Percentiles rank a stretch among this genome's conserved stretches.
Conservation (phyloP, 2,113 vertebrate genomes). For the Chrysemys picta region DNA sequence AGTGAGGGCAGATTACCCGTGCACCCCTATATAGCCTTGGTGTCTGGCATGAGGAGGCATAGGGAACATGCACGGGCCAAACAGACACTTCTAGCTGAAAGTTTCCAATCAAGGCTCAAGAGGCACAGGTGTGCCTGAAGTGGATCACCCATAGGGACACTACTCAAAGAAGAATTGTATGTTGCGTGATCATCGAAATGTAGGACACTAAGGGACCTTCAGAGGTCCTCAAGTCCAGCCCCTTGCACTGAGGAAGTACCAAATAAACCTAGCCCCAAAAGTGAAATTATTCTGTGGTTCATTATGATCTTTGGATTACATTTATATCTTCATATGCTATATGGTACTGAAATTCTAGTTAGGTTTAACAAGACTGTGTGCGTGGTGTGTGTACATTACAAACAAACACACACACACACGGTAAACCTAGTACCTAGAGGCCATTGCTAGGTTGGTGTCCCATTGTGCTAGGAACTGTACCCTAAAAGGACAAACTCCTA, state of each 20-base stretch:
- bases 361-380: background rate
- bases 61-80: background rate
- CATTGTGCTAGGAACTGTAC: background rate
- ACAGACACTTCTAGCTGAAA: background rate
- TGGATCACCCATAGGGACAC: background rate
- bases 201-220: background rate
- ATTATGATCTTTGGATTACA: background rate
- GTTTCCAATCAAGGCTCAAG: background rate
- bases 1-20: background rate
- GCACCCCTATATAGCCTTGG: background rate
- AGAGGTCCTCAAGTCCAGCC: background rate
- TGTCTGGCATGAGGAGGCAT: background rate
- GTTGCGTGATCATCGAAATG: background rate
- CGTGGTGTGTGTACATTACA: background rate
- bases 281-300: background rate
- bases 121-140: background rate
- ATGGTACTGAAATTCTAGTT: background rate
- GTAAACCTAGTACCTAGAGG: rapidly evolving
- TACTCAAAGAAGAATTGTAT: background rate
- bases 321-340: background rate
- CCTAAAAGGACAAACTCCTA: background rate
- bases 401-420: background rate
- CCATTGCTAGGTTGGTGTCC: background rate
- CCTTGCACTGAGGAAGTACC: background rate
- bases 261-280: background rate